Base-by-base conservation (phyloP, 2,888 invertebrate species). In the Luperina nickerlii region DNA sequence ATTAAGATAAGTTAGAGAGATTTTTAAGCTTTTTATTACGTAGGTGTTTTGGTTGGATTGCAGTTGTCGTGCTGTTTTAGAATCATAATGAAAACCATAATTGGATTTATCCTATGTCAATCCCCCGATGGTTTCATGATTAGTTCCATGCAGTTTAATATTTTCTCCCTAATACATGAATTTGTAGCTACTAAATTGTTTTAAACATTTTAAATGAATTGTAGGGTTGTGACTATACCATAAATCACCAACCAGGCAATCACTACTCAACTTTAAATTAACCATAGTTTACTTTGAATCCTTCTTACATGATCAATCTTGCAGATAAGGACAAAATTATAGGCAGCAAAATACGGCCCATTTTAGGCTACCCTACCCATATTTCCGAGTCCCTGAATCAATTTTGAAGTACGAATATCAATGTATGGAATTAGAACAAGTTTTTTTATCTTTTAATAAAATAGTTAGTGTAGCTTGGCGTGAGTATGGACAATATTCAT, bases 371-470 rank as follows among this genome's bases (percentile, higher is more conserved):
- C 62, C 32, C 32, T 24, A 51, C 45, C 45, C 20, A 79, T 13
- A 42, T 45, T 74, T 63, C 67, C n/a, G 15, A 48, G 60, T 62
- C 13, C 24, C 8, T 84, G 73, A 80, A 86, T 88, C 73, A 88
- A 81, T 80, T 83, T 73, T 79, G 32, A 69, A 74, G 63, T 69
- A 88, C 74, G 76, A 76, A 83, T 83, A 81, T 67, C 79, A 87
- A 81, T 80, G 76, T 79, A 78, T 70, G 74, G 82, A 87, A 84
- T 81, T 74, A 76, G 81, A 82, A 81, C 81, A 79, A 73, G 74
- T 76, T 87, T 88, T 88, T 88, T 87, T 42, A 81, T 78, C 82
- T 42, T 67, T 81, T 81, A 70, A 79, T 87, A 84, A 87, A 85
- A 82, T 84, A 74, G 78, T 67, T 70, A 75, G 75, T 45, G 65